Evolutionary conservation across 2,888 invertebrate species (phyloP).

Genomic region (Dioctria linearis): DNA sequence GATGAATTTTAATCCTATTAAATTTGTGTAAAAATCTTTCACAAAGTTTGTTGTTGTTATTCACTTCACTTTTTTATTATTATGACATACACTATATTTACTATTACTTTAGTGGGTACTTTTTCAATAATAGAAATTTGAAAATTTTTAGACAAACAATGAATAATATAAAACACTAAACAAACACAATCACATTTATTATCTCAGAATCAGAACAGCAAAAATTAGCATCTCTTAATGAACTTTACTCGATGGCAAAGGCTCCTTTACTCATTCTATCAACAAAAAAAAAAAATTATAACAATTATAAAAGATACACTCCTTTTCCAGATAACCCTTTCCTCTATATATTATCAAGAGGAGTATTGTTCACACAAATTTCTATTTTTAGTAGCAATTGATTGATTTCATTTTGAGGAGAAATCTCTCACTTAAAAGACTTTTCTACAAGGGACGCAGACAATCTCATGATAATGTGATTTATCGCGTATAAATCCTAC

Average conservation of each 20-base stretch:
- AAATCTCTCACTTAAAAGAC: constrained; percentile 41
- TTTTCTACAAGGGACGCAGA: constrained; percentile 3
- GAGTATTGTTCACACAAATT: constrained; percentile 37
- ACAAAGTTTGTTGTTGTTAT: too few species aligned
- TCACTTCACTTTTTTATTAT: too few species aligned
- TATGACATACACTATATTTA: too few species aligned
- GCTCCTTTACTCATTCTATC: background rate
- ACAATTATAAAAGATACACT: background rate
- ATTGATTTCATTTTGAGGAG: constrained; percentile 36
- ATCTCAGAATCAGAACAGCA: background rate
- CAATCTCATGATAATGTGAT: constrained; percentile 17
- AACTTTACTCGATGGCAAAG: background rate
- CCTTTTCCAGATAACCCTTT: constrained; percentile 16
- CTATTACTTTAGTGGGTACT: too few species aligned
- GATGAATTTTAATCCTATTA: too few species aligned
- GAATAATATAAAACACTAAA: constrained; percentile 18
- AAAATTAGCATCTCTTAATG: constrained; percentile 24
- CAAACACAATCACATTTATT: constrained; percentile 5
- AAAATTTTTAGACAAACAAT: background rate
- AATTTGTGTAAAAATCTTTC: too few species aligned
- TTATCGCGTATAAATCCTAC: constrained; percentile 1
- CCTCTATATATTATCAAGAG: background rate
- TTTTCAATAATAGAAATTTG: background rate
- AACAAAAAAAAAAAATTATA: too few species aligned
- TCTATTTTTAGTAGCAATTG: constrained; percentile 49